Percentiles rank a stretch among this genome's conserved stretches.
Conservation (phyloP, 1,140 invertebrate genomes). For the Ceratina calcarata region DNA sequence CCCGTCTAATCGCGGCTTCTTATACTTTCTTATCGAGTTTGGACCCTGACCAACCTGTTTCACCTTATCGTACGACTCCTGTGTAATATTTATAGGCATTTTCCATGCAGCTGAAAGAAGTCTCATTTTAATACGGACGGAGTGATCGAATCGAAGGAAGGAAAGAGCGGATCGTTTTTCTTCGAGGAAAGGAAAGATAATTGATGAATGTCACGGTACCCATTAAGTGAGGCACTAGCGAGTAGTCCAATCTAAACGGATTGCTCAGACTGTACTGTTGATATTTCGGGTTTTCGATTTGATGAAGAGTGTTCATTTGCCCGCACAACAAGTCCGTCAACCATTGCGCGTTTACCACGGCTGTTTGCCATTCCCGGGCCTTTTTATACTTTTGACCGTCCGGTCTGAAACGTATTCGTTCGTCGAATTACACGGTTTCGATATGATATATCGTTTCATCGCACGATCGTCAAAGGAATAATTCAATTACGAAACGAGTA, state of each 20-base stretch:
- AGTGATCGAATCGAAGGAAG: neutral
- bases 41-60: slow-evolving; percentile 83
- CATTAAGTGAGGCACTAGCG: slow-evolving; percentile 93
- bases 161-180: neutral
- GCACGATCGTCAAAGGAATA: neutral
- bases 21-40: slow-evolving; percentile 78
- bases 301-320: slow-evolving; percentile 90
- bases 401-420: slow-evolving; percentile 80
- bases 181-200: neutral
- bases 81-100: slow-evolving; percentile 92
- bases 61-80: slow-evolving; percentile 91
- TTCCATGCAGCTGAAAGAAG: slow-evolving; percentile 91
- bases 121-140: neutral
- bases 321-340: slow-evolving; percentile 95
- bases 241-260: slow-evolving; percentile 93
- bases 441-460: too few species aligned
- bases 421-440: neutral
- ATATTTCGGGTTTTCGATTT: slow-evolving; percentile 91
- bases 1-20: slow-evolving; percentile 77
- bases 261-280: slow-evolving; percentile 90
- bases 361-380: slow-evolving; percentile 93
- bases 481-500: neutral
- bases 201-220: slow-evolving; percentile 81
- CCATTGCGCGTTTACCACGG: slow-evolving; percentile 96
- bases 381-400: slow-evolving; percentile 94